Evolutionary conservation across 92 coral and sea anemone genomes (phyloP), one percentile per base, ranked within the genome.

Genomic region (Pocillopora meandrina): DNA sequence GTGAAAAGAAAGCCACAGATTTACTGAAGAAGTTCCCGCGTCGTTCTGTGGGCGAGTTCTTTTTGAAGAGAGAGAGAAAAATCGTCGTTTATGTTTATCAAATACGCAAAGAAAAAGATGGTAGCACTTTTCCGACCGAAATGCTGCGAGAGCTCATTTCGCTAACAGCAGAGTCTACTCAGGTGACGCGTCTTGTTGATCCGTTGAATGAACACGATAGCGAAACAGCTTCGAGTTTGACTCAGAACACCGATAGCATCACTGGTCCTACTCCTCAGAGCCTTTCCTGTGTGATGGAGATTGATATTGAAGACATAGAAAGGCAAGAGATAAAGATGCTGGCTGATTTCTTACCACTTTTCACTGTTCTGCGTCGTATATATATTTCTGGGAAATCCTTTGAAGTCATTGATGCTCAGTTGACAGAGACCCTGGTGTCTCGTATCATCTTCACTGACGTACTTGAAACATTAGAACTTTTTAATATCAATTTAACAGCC

Each of bases 351-450:
- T 9, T 75, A 61, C 52, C 56, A 16, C 16, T 59, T 17, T 7
- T 57, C 13, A 26, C 26, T 18, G 17, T 52, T 57, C 67, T 55
- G 34, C 26, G 9, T 15, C 0, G 0, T 8, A 58, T 75, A 59
- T 0, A 0, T 0, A 17, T 75, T 75, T 0, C 0, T 31, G 67
- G 55, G 23, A 10, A 16, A 33, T 0, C 0, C 15, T 20, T 42
- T 75, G 79, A 36, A 20, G 18, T 19, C 14, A 0, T 1, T 12
- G 56, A 61, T 23, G 18, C 60, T 61, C 17, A 60, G 81, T 10
- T 77, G 33, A 18, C 56, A 62, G 59, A 55, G 58, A 26, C 34
- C 21, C 70, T 74, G n/a, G 61, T 7, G 14, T 73, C 31, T 42
- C 4, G 49, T 42, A 42, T 42, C 49, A 16, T 19, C 3, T 65